Evolutionary conservation across 2,797 vertebrate genomes (phyloP).

Genomic region (Tarsius wallacei): DNA sequence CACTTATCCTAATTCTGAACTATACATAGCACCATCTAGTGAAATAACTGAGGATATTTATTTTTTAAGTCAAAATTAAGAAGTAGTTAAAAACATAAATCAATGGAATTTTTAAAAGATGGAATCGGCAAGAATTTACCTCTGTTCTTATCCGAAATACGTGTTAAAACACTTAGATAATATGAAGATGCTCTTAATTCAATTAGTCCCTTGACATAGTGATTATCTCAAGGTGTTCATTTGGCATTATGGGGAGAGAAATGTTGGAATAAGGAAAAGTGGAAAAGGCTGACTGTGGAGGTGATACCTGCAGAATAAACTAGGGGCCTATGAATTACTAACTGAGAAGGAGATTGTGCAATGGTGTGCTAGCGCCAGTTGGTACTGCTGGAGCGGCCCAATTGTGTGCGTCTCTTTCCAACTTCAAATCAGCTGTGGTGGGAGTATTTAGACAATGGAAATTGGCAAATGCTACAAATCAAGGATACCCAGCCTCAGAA

Average conservation of each 20-base stretch:
- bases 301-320: not conserved
- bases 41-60: constrained; percentile 62
- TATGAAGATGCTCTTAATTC: not conserved
- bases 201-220: not conserved
- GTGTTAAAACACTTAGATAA: not conserved
- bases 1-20: not conserved
- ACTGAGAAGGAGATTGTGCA: not conserved
- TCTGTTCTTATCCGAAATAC: not conserved
- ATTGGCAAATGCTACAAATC: not conserved
- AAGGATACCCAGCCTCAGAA: not conserved
- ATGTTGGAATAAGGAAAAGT: not conserved
- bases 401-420: not conserved
- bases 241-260: not conserved
- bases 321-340: not conserved
- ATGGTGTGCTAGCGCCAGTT: not conserved
- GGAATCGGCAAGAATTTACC: not conserved
- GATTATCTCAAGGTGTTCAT: not conserved
- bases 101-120: not conserved
- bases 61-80: constrained; percentile 39
- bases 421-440: not conserved
- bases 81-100: constrained; percentile 58
- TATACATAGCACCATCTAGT: constrained; percentile 87
- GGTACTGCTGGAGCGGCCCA: not conserved
- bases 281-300: not conserved
- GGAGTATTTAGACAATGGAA: not conserved